A percentile compares a stretch with the other conserved stretches of the same genome.
Evolutionary conservation across 2,888 invertebrate species (phyloP).

Genomic region (Cephus runcator): DNA sequence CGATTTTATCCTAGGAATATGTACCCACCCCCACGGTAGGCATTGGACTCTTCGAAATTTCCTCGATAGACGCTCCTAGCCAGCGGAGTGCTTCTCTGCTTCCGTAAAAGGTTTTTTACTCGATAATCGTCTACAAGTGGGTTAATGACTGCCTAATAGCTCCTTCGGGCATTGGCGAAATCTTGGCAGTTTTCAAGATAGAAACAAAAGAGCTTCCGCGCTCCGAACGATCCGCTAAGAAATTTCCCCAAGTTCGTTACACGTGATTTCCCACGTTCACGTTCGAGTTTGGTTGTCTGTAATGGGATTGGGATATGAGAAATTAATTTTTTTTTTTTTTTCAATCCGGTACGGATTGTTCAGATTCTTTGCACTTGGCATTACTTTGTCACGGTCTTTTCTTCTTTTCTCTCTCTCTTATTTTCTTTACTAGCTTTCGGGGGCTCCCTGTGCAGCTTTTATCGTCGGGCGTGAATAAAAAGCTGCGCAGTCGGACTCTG

Average conservation of each 20-base stretch:
- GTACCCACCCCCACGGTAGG: not conserved
- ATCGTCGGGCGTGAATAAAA: no score
- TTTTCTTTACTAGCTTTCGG: no score
- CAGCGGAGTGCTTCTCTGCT: not conserved
- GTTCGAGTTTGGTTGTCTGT: not conserved
- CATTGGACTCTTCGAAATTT: not conserved
- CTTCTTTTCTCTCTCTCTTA: no score
- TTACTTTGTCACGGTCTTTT: not conserved
- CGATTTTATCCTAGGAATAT: not conserved
- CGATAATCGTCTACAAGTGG: slow-evolving; percentile 32
- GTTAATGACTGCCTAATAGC: slow-evolving; percentile 36
- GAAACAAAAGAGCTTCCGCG: not conserved
- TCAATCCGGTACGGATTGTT: not conserved
- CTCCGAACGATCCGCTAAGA: not conserved
- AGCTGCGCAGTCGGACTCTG: not conserved
- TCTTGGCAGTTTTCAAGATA: not conserved
- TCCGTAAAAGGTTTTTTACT: not conserved
- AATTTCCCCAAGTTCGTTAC: not conserved
- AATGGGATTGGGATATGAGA: not conserved
- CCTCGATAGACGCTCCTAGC: not conserved
- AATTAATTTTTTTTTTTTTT: no score
- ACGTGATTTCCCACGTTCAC: not conserved
- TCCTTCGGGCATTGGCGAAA: not conserved
- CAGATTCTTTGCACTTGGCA: no score
- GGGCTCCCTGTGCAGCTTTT: no score